Base-by-base conservation (phyloP, 2,797 vertebrate genomes). In the Cuculus canorus region DNA sequence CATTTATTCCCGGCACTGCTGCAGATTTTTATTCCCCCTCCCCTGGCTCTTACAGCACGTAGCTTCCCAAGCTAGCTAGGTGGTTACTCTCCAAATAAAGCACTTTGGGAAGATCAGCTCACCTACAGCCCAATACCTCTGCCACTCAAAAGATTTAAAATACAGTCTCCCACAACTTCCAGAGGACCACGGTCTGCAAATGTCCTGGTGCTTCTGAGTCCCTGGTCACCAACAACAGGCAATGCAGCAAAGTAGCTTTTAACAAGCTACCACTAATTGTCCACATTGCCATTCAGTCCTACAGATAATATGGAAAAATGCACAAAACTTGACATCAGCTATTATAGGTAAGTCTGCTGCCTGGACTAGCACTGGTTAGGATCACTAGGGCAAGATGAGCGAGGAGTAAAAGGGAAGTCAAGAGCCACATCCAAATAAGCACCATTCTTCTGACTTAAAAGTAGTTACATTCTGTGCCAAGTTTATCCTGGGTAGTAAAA, bases 1-100 rank as follows among this genome's bases (percentile, higher is more conserved):
- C 95, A 76, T 86, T 93, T 96, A 94, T 98, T 98, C 97, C 97
- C 15, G 35, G 96, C 92, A 98, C 83, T 66, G 53, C 59, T 45
- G 59, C 68, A 69, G 48, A 86, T 91, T 95, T 82, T 72, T 77
- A 63, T 93, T 94, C 39, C 39, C 39, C 39, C 39, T 39, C 28
- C 68, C 82, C 53, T 70, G 69, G 32, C 54, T 95, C 89, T 92
- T 32, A 30, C 2, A 96, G 70, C 70, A 84, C 68, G 22, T 93
- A 72, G 70, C 81, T 92, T 96, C 82, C 83, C 52, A 75, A 88
- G 81, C 41, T 79, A 88, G 72, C 56, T 64, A 21, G 11, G 5
- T 79, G 25, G 18, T 32, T 77, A 39, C 35, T 65, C 69, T 57
- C 69, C 23, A 70, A 84, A 54, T 6, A 12, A 80, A 88, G 50